Evolutionary conservation across 2,113 vertebrate genomes (phyloP).

Genomic region (Piprites chloris): DNA sequence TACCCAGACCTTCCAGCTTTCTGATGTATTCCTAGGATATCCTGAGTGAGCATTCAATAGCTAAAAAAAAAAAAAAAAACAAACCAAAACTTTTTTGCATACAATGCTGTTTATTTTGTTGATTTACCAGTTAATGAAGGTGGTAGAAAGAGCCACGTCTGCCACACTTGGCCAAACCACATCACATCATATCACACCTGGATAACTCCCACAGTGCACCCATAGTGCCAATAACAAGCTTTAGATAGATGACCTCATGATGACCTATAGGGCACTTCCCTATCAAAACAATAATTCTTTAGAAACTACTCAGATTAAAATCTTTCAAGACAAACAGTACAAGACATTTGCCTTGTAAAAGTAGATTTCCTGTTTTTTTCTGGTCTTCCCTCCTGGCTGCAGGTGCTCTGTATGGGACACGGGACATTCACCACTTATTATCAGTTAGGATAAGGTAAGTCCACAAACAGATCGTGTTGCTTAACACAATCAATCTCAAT

Average conservation of each 20-base stretch:
- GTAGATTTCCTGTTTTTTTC: background rate
- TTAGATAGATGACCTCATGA: background rate
- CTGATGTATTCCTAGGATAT: background rate
- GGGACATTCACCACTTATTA: background rate
- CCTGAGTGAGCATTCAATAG: background rate
- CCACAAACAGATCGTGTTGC: background rate
- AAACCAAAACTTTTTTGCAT: background rate
- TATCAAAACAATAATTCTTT: background rate
- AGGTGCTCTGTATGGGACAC: background rate
- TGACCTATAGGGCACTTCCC: background rate
- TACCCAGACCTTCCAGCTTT: background rate
- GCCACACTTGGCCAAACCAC: background rate
- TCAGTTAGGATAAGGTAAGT: background rate
- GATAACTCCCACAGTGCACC: background rate
- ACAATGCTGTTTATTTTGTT: background rate
- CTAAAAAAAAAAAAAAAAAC: background rate
- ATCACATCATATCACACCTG: background rate
- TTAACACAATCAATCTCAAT: background rate
- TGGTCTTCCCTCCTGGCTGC: background rate
- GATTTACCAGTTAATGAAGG: background rate
- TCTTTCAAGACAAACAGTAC: background rate
- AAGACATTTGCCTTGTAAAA: background rate
- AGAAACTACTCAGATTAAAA: background rate
- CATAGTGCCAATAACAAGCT: background rate
- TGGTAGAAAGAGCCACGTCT: background rate